These are phyloP conservation scores for Tetragonisca angustula DNA, from an alignment of 2,888 invertebrate species.

Conservation along the genomic window DNA sequence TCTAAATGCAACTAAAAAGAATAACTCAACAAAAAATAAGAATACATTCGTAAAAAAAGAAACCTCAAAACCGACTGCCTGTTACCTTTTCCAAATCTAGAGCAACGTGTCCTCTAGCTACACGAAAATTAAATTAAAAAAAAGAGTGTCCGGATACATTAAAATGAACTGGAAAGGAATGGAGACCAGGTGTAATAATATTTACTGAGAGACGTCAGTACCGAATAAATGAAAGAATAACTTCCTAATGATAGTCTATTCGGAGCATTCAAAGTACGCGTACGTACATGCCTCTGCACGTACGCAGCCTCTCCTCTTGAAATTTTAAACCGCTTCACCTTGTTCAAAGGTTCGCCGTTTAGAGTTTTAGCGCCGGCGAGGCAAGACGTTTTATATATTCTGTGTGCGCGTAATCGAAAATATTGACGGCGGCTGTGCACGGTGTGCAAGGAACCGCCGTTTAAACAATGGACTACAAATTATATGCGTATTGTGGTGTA, in stretches of 20 bases:
- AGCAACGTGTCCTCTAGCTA: too few relatives aligned
- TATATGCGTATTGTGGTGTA: constrained; percentile 21
- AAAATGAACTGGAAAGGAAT: neutral
- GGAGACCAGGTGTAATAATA: neutral
- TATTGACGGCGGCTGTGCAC: neutral
- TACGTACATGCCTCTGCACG: neutral
- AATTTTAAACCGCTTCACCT: neutral
- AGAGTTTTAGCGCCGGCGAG: neutral
- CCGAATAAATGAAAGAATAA: neutral
- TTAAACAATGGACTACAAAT: constrained; percentile 31
- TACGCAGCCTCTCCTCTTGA: neutral
- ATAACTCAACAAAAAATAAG: too few relatives aligned
- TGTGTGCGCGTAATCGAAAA: constrained; percentile 8
- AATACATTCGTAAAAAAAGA: too few relatives aligned
- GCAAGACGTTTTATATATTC: neutral
- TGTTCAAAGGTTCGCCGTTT: neutral
- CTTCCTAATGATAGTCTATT: neutral
- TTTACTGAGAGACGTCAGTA: neutral
- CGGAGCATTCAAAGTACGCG: neutral
- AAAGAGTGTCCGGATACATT: too few relatives aligned
- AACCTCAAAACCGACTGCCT: too few relatives aligned
- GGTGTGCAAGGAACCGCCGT: constrained; percentile 3
- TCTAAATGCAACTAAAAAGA: too few relatives aligned
- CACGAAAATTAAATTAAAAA: too few relatives aligned
- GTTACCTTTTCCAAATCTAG: too few relatives aligned